Base-by-base conservation (phyloP, 2,888 invertebrate genomes). In the Leptopilina drosophilae region DNA sequence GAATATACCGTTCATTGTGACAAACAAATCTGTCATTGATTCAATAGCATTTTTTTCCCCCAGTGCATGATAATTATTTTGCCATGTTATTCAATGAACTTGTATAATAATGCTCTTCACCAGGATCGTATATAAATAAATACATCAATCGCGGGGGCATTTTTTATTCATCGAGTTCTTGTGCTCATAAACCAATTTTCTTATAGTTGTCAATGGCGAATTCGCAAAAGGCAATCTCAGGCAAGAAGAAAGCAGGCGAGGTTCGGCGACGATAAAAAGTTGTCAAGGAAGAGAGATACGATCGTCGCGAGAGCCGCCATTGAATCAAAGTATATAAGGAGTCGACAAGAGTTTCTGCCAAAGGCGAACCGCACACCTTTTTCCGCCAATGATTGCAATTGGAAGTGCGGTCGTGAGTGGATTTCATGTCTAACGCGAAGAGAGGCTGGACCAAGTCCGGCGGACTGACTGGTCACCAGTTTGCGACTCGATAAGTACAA, bases 351-450 rank as follows among this genome's bases (percentile, higher is more conserved):
- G 56, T 62, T 56, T 42, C 15, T 75, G 78, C 77, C 85, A 86
- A 88, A 88, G 86, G 81, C 80, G 76, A 77, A 83, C 88, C 86
- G 87, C 88, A 87, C 86, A 86, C 87, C 86, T 87, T 89, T 89
- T 89, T 90, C 89, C 84, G 78, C 79, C 88, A 88, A 88, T 87
- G 87, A 89, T 87, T 84, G 87, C 87, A 87, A 89, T 90, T 89
- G 89, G 87, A 73, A 73, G 84, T 84, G 20, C 20, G 84, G 84
- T 85, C 86, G 86, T 84, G 85, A 87, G 87, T 85, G 83, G 87
- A 89, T 87, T 87, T 84, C 86, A 85, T 82, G 84, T 69, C 69
- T 26, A 69, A 73, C 73, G 53, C 56, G 53, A 73, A 56, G 56
- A 56, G n/a, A 56, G n/a, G 56, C 73, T 33, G 73, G 69, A 53